A percentile compares a stretch with the other conserved stretches of the same genome.
Conservation (phyloP, 2,888 invertebrate species). For the Ophion slaviceki region DNA sequence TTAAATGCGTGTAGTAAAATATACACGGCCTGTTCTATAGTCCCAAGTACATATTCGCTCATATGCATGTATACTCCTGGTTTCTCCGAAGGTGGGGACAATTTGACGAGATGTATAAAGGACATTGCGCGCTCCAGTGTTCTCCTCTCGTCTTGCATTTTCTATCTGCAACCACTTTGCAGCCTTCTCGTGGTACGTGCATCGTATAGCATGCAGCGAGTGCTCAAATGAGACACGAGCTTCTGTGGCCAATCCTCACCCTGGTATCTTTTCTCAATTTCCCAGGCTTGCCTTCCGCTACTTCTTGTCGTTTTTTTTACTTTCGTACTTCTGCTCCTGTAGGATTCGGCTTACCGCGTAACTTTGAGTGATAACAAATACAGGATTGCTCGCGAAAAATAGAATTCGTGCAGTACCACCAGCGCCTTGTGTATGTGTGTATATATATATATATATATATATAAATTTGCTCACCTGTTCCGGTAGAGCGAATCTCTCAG, state of each 20-base stretch:
- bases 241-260: constrained; percentile 23
- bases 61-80: constrained; percentile 32
- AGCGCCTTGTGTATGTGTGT: background rate
- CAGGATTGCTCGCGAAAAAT: constrained; percentile 48
- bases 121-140: background rate
- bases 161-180: constrained; percentile 42
- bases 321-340: constrained; percentile 1
- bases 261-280: constrained; percentile 34
- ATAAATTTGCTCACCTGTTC: background rate
- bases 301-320: background rate
- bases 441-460: background rate
- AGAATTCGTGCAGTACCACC: constrained; percentile 30
- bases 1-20: constrained; percentile 54
- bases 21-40: constrained; percentile 39
- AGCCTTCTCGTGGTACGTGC: constrained; percentile 7
- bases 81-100: constrained; percentile 51
- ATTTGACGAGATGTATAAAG: constrained; percentile 58
- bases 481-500: constrained; percentile 16
- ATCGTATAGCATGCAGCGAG: background rate
- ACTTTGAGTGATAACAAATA: constrained; percentile 50
- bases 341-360: constrained; percentile 17
- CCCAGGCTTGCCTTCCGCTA: background rate
- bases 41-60: constrained; percentile 59
- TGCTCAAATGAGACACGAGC: constrained; percentile 13
- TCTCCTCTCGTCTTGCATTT: constrained; percentile 19